These are phyloP conservation scores for Styela clava DNA, from an alignment of 23 tunicate species.

Conservation along the genomic window DNA sequence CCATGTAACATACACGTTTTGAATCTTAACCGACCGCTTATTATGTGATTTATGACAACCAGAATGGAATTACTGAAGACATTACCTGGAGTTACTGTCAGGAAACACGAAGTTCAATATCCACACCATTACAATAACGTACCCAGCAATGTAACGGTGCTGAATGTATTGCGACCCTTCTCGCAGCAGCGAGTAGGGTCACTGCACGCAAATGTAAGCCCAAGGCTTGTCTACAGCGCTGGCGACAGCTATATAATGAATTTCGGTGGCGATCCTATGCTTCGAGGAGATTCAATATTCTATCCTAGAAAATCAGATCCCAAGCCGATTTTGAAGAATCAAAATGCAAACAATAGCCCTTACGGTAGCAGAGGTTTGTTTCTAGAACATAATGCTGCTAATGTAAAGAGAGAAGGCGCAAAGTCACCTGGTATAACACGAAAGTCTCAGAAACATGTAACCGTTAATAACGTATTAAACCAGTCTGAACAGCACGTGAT, in stretches of 20 bases:
- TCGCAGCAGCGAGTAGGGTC: neutral
- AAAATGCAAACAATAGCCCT: neutral
- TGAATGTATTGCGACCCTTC: constrained; percentile 1
- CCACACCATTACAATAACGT: neutral
- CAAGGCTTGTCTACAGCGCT: neutral
- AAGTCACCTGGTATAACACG: neutral
- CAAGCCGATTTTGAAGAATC: constrained; percentile 15
- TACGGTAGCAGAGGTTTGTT: neutral
- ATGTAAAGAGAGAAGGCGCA: neutral
- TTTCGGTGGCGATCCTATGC: neutral
- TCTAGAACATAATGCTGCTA: constrained; percentile 2
- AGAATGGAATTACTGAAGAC: constrained; percentile 16
- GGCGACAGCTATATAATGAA: neutral
- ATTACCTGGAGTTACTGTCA: constrained; percentile 13
- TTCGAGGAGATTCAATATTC: neutral
- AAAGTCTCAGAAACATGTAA: neutral
- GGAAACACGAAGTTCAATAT: constrained; percentile 7
- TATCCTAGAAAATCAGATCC: constrained; percentile 1
- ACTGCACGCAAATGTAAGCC: neutral
- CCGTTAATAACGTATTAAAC: neutral
- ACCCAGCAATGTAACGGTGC: constrained; percentile 5
- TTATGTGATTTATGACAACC: neutral
- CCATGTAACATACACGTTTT: too few relatives aligned
- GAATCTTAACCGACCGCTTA: too few relatives aligned
- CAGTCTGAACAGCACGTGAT: neutral